Evolutionary conservation across 1,140 invertebrate genomes (phyloP).

Genomic region (Argopecten irradians): DNA sequence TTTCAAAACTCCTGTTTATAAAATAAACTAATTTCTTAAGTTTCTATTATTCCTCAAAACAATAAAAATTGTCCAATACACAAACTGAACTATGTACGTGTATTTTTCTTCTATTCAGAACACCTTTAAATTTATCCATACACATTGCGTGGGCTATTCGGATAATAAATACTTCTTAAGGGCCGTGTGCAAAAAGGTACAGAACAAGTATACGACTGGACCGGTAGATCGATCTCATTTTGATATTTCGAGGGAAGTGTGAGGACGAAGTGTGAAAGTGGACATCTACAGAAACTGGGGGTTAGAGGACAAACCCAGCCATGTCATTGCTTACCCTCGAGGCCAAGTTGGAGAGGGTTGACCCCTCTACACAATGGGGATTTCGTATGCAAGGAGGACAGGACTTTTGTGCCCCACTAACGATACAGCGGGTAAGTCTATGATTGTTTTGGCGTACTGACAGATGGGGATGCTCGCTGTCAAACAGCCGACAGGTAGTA

Average conservation of each 20-base stretch:
- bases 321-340: conserved; percentile 71
- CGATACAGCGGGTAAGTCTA: conserved; percentile 69
- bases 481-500: not conserved
- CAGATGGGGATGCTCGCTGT: not conserved
- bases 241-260: not conserved
- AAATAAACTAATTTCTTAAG: too few relatives aligned
- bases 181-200: conserved; percentile 51
- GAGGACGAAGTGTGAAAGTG: conserved; percentile 31
- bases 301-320: conserved; percentile 28
- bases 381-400: conserved; percentile 93
- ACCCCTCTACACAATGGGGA: conserved; percentile 86
- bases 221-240: not conserved
- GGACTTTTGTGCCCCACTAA: conserved; percentile 92
- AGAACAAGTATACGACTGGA: not conserved
- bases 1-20: too few relatives aligned
- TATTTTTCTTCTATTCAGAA: not conserved
- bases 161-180: conserved; percentile 27
- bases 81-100: too few relatives aligned
- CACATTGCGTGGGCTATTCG: not conserved
- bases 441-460: not conserved
- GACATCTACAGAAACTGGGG: conserved; percentile 25
- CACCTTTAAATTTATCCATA: not conserved
- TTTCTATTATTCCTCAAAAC: too few relatives aligned
- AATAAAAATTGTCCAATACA: too few relatives aligned
- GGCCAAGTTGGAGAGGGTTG: conserved; percentile 71